Evolutionary conservation across 2,113 vertebrate species (phyloP).

Genomic region (Pipa parva): DNA sequence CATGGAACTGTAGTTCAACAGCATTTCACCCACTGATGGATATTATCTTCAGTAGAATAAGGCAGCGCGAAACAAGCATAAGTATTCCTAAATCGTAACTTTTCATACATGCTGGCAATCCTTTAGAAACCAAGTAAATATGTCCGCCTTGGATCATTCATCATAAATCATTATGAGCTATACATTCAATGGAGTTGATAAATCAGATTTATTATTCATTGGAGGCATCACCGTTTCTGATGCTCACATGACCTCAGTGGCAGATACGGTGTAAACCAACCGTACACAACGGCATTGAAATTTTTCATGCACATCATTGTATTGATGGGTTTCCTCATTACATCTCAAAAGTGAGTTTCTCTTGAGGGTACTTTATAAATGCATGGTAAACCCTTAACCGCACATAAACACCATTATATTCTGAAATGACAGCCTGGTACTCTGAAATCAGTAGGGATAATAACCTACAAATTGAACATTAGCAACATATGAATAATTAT

Average conservation of each 20-base stretch:
- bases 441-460: background rate
- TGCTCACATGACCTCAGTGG: constrained; percentile 16
- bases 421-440: background rate
- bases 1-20: too few relatives aligned
- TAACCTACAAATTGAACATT: background rate
- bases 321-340: constrained; percentile 24
- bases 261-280: constrained; percentile 19
- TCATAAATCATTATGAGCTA: constrained; percentile 39
- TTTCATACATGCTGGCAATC: background rate
- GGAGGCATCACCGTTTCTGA: constrained; percentile 31
- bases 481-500: too few relatives aligned
- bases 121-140: constrained; percentile 20
- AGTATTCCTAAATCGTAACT: background rate
- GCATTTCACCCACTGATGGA: too few relatives aligned
- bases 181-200: constrained; percentile 35
- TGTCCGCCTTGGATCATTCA: constrained; percentile 26
- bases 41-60: background rate
- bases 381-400: too few relatives aligned
- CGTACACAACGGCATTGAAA: constrained; percentile 8
- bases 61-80: background rate
- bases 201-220: constrained; percentile 33
- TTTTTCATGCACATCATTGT: constrained; percentile 22
- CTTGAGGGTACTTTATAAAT: too few relatives aligned
- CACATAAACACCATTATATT: background rate
- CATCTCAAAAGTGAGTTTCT: background rate